A percentile compares a stretch with the other conserved stretches of the same genome.
Conservation (phyloP, 1,140 invertebrate species). For the Anthonomus grandis region DNA sequence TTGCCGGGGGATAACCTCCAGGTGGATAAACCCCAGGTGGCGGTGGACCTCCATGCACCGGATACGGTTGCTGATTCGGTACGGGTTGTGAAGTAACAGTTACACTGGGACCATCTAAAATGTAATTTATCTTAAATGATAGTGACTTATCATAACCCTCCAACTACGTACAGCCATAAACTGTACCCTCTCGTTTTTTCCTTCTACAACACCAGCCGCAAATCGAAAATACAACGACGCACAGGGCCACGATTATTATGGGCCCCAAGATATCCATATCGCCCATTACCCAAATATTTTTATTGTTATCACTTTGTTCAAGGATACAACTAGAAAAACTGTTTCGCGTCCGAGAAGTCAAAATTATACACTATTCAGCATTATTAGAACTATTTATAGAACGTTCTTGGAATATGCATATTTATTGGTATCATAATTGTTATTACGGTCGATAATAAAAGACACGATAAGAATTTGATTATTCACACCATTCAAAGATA, state of each 20-base stretch:
- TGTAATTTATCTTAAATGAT: neutral
- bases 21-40: neutral
- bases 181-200: slow-evolving; percentile 34
- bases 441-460: too few species aligned
- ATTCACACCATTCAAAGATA: too few species aligned
- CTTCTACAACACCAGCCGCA: slow-evolving; percentile 37
- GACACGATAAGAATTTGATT: too few species aligned
- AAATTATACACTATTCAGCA: too few species aligned
- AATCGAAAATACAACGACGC: slow-evolving; percentile 31
- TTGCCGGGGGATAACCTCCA: slow-evolving; percentile 1
- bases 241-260: slow-evolving; percentile 18
- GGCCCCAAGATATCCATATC: slow-evolving; percentile 25
- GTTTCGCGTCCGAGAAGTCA: too few species aligned
- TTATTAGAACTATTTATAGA: too few species aligned
- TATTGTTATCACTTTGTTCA: too few species aligned
- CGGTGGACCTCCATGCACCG: slow-evolving; percentile 21
- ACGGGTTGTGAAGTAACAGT: slow-evolving; percentile 23
- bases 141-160: neutral
- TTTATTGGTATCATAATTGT: too few species aligned
- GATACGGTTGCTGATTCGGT: slow-evolving; percentile 16
- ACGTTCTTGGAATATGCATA: too few species aligned
- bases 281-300: too few species aligned
- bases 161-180: slow-evolving; percentile 33
- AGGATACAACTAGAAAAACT: too few species aligned
- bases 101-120: slow-evolving; percentile 9